phyloP scores from a whole-genome alignment of 2,797 vertebrate genomes.

The Neostethus bicornis region DNA sequence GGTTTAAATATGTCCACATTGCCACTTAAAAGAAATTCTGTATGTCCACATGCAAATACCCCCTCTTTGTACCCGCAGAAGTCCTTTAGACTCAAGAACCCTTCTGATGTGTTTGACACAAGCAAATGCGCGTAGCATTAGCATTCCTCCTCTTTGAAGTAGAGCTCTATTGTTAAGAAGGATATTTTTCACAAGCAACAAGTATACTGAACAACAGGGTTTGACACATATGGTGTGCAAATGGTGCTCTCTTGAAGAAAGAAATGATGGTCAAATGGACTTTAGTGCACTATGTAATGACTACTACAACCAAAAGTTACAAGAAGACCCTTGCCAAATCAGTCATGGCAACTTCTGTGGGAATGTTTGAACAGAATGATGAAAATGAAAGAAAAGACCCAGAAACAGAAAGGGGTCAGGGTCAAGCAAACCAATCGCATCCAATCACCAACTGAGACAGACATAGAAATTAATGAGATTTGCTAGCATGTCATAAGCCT shows the following conservation, averaged over 20 bases:
- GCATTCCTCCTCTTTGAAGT: not conserved
- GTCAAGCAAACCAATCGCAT: not conserved
- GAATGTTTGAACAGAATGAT: not conserved
- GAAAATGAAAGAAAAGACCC: not conserved
- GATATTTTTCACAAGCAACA: conserved; percentile 29
- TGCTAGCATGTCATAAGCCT: conserved; percentile 20
- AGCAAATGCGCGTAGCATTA: not conserved
- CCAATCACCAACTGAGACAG: conserved; percentile 11
- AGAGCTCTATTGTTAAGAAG: conserved; percentile 3
- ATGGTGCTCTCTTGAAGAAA: conserved; percentile 43
- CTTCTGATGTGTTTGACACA: not conserved
- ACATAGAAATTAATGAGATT: conserved; percentile 38
- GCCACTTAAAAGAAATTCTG: not conserved
- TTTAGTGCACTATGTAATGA: conserved; percentile 37
- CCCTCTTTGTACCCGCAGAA: not conserved
- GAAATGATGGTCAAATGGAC: conserved; percentile 21
- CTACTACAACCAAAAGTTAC: conserved; percentile 28
- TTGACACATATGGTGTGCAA: conserved; percentile 6
- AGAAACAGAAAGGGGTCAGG: not conserved
- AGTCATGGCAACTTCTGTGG: not conserved
- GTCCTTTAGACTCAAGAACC: not conserved
- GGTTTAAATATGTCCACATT: no score
- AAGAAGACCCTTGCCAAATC: not conserved
- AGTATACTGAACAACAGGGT: conserved; percentile 12
- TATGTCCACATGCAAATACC: not conserved